phyloP scores from a whole-genome alignment of 2,888 invertebrate genomes.

The Ctenicera cuprea region DNA sequence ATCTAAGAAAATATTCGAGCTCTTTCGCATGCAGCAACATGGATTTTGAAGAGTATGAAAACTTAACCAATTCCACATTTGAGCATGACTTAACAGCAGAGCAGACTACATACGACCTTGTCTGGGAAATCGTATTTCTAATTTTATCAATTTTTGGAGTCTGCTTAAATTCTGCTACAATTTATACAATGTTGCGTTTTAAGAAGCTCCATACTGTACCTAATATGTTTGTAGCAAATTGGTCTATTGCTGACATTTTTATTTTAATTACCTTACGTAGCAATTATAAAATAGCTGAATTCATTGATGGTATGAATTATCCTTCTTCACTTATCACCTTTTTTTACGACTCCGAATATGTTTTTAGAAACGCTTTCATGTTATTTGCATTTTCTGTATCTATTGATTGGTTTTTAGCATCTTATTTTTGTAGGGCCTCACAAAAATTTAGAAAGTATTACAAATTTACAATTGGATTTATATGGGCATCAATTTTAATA shows the following conservation, averaged over 20 bases:
- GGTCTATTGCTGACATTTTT: conserved; percentile 31
- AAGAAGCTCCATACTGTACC: conserved; percentile 2
- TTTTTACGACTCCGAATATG: not conserved
- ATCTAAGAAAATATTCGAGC: no score
- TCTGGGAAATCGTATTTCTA: not conserved
- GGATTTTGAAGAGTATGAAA: not conserved
- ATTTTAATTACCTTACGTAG: conserved; percentile 9
- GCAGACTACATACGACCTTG: not conserved
- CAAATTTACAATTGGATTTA: not conserved
- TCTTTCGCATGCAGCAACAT: no score
- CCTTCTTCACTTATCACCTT: not conserved
- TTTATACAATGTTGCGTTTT: not conserved
- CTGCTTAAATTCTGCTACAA: not conserved
- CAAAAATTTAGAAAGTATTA: conserved; percentile 15
- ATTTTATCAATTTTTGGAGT: conserved; percentile 9
- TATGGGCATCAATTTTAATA: not conserved
- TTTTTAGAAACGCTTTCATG: not conserved
- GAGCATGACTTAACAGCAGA: not conserved
- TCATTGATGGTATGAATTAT: not conserved
- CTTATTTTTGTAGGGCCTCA: conserved; percentile 7
- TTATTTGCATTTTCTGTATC: not conserved
- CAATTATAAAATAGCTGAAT: conserved; percentile 16
- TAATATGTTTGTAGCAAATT: conserved; percentile 21
- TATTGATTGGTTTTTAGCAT: conserved; percentile 23
- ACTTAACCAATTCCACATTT: not conserved